phyloP scores from a whole-genome alignment of 1,140 invertebrate genomes.

The Pygmarrhopalites habei region DNA sequence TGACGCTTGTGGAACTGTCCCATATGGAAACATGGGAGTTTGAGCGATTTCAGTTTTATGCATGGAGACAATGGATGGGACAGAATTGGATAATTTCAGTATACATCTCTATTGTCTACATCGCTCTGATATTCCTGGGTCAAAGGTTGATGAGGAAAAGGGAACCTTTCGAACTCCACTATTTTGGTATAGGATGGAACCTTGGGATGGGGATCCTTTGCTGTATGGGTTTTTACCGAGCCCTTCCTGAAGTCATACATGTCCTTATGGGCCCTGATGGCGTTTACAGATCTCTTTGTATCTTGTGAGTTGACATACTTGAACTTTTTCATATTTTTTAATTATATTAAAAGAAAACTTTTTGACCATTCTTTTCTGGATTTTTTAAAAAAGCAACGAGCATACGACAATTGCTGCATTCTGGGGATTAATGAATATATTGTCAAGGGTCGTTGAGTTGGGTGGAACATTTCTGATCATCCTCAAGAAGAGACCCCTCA shows the following conservation, averaged over 20 bases:
- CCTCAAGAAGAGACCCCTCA: conserved; percentile 30
- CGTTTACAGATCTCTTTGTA: conserved; percentile 18
- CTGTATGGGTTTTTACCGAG: conserved; percentile 25
- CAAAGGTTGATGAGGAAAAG: conserved; percentile 77
- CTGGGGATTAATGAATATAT: conserved; percentile 26
- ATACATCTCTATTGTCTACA: conserved; percentile 83
- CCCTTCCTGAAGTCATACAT: conserved; percentile 19
- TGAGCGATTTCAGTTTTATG: conserved; percentile 4
- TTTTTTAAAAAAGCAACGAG: conserved; percentile 29
- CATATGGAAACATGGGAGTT: conserved; percentile 7
- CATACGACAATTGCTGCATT: conserved; percentile 30
- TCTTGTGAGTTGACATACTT: conserved; percentile 7
- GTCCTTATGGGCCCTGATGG: conserved; percentile 16
- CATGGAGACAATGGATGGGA: conserved; percentile 9
- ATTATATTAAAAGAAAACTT: no score
- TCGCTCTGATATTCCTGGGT: conserved; percentile 86
- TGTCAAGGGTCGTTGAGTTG: conserved; percentile 32
- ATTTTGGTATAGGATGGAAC: conserved; percentile 22
- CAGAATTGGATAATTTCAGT: conserved; percentile 43
- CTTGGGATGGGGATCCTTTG: conserved; percentile 23
- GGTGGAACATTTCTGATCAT: conserved; percentile 35
- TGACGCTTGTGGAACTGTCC: not conserved
- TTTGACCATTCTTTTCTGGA: no score
- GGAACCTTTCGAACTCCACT: conserved; percentile 18
- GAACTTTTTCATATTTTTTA: no score